Evolutionary conservation across 2,797 vertebrate species (phyloP).

Genomic region (Alauda arvensis): DNA sequence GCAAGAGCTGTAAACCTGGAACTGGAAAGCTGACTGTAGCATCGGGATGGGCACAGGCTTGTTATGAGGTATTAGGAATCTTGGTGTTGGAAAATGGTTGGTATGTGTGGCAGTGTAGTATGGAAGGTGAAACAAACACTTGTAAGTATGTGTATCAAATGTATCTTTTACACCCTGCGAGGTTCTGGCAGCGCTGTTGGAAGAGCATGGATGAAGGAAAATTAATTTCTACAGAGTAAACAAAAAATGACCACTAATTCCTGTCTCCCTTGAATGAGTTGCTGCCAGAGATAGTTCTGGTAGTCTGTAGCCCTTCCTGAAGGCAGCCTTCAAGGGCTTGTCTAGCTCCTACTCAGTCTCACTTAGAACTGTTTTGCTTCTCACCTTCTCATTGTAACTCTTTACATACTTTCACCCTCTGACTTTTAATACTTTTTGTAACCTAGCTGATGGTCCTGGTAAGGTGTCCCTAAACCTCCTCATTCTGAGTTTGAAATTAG

Average conservation of each 20-base stretch:
- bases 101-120: background rate
- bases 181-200: background rate
- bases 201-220: background rate
- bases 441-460: background rate
- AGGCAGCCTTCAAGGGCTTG: background rate
- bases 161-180: rapidly evolving
- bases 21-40: background rate
- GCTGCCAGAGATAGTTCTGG: background rate
- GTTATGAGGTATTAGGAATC: background rate
- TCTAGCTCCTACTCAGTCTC: background rate
- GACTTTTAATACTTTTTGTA: background rate
- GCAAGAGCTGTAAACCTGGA: background rate
- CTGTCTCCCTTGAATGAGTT: background rate
- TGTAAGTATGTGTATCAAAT: background rate
- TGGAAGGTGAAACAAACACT: background rate
- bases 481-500: background rate
- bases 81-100: background rate
- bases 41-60: background rate
- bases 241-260: background rate
- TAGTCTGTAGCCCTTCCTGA: background rate
- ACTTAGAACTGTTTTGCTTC: background rate
- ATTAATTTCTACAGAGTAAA: background rate
- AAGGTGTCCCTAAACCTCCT: background rate
- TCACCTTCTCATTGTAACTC: rapidly evolving
- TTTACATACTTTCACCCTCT: background rate